Conservation (phyloP, 2,888 invertebrate genomes). For the Lepidocyrtoides sp. region DNA sequence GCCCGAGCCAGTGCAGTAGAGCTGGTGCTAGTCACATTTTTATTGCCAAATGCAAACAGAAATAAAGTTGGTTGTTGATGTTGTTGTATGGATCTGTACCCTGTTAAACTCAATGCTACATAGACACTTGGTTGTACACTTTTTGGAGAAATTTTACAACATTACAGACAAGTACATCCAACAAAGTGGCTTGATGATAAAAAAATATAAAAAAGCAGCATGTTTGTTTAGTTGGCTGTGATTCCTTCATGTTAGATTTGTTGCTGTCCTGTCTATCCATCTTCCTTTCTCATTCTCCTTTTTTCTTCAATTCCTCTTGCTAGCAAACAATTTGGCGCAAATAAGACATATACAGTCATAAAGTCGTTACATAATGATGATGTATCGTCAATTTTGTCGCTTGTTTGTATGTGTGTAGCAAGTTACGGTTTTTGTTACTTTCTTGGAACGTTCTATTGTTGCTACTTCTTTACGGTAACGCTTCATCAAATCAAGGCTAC, state of each 20-base stretch:
- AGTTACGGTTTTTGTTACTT: constrained; percentile 3
- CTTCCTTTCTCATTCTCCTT: not conserved
- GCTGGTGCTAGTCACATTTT: constrained; percentile 32
- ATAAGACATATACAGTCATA: not conserved
- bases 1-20: constrained; percentile 26
- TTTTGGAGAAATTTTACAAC: too few relatives aligned
- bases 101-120: too few relatives aligned
- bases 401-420: not conserved
- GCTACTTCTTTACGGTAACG: not conserved
- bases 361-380: constrained; percentile 18
- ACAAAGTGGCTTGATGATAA: not conserved
- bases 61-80: constrained; percentile 17
- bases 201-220: not conserved
- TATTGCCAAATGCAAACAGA: constrained; percentile 53
- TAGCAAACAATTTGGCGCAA: too few relatives aligned
- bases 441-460: not conserved
- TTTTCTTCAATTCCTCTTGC: too few relatives aligned
- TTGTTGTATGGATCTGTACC: not conserved
- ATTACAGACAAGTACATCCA: too few relatives aligned
- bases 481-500: not conserved
- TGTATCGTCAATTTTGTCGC: not conserved
- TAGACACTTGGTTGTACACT: too few relatives aligned
- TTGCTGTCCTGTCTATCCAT: not conserved
- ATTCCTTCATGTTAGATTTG: not conserved
- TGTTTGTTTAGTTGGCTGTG: not conserved